phyloP scores from a whole-genome alignment of 2,888 invertebrate genomes.

The Mycalesis mineus region DNA sequence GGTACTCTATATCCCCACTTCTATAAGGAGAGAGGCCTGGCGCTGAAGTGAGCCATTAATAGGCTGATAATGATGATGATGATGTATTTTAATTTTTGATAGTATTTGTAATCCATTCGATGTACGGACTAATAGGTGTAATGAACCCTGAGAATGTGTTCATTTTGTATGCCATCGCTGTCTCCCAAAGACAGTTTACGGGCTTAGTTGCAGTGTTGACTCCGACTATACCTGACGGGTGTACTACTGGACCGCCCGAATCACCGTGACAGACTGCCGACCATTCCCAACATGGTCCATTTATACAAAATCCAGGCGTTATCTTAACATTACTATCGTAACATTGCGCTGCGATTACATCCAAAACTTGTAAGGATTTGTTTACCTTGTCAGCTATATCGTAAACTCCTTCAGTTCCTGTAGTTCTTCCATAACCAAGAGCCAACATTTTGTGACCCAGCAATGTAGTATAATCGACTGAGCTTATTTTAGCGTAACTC shows the following conservation, averaged over 20 bases:
- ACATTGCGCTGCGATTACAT: slow-evolving; percentile 8
- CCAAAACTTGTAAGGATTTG: slow-evolving; percentile 15
- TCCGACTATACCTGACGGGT: too few species aligned
- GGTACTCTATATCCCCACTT: too few species aligned
- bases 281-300: slow-evolving; percentile 8
- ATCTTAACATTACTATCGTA: not conserved
- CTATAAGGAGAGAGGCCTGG: too few species aligned
- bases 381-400: not conserved
- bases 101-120: too few species aligned
- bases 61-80: too few species aligned
- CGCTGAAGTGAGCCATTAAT: too few species aligned
- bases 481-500: slow-evolving; percentile 11
- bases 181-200: too few species aligned
- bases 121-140: too few species aligned
- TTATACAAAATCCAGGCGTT: slow-evolving; percentile 5
- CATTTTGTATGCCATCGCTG: too few species aligned
- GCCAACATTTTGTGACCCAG: slow-evolving; percentile 1
- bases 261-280: slow-evolving; percentile 6
- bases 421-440: slow-evolving; percentile 8
- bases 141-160: too few species aligned
- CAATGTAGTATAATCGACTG: slow-evolving; percentile 9
- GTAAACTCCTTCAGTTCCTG: not conserved
- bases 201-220: too few species aligned
- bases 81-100: too few species aligned
- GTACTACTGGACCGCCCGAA: slow-evolving; percentile 11